Percentiles rank a stretch among this genome's conserved stretches.
Evolutionary conservation across 2,113 vertebrate genomes (phyloP).

Genomic region (Casuarius casuarius): DNA sequence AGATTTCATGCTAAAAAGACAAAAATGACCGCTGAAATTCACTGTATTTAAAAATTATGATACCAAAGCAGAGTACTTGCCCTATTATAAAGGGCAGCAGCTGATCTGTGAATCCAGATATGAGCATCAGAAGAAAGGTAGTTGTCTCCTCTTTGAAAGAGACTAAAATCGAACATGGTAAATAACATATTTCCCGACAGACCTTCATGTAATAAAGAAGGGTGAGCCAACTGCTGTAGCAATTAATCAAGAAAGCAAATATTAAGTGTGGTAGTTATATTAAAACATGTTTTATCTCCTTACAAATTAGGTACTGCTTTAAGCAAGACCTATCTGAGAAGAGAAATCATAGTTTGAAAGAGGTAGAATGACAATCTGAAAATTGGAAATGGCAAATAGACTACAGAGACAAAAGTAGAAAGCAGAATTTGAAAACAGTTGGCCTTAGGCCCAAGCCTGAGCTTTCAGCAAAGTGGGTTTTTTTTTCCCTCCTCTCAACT

Average conservation of each 20-base stretch:
- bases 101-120: not conserved
- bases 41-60: not conserved
- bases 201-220: not conserved
- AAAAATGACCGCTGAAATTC: not conserved
- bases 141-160: not conserved
- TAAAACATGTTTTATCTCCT: not conserved
- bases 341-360: not conserved
- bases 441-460: not conserved
- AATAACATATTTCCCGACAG: not conserved
- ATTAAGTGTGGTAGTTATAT: not conserved
- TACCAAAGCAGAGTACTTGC: not conserved
- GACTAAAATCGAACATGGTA: not conserved
- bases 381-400: not conserved
- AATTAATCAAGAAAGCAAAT: not conserved
- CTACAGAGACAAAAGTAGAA: not conserved
- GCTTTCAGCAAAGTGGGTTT: not conserved
- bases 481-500: not conserved
- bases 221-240: not conserved
- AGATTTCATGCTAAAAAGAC: not conserved
- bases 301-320: not conserved
- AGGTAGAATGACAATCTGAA: not conserved
- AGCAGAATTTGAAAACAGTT: not conserved
- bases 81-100: not conserved
- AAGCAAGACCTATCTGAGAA: not conserved
- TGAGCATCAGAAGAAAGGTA: not conserved